Conservation (phyloP, 2,888 invertebrate genomes). For the Allygus modestus region DNA sequence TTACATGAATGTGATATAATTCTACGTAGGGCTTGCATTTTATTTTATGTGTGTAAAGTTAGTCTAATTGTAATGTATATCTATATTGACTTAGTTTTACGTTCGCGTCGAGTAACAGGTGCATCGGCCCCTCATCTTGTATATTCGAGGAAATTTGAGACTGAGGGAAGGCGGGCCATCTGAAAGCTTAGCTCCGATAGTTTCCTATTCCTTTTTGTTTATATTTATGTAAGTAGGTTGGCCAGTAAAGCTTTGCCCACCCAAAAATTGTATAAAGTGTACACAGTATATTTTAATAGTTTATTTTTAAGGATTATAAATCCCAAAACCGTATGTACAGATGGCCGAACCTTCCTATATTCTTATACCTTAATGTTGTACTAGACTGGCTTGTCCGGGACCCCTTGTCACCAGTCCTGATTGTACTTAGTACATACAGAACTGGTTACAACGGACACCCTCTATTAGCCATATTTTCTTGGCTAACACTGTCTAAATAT, state of each 20-base stretch:
- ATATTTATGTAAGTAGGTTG: constrained; percentile 63
- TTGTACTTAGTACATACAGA: constrained; percentile 30
- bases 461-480: constrained; percentile 62
- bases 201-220: constrained; percentile 64
- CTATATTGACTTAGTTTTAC: constrained; percentile 64
- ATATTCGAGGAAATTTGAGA: constrained; percentile 73
- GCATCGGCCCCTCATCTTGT: constrained; percentile 67
- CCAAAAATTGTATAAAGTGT: constrained; percentile 63
- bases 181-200: constrained; percentile 55
- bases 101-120: constrained; percentile 66
- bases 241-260: constrained; percentile 65
- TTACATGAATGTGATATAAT: constrained; percentile 76
- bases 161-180: constrained; percentile 74
- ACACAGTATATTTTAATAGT: constrained; percentile 63
- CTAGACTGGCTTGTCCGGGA: constrained; percentile 58
- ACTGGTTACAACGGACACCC: constrained; percentile 30
- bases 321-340: constrained; percentile 65
- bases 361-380: constrained; percentile 67
- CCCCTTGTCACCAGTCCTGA: constrained; percentile 3
- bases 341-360: constrained; percentile 70
- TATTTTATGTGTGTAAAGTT: constrained; percentile 69
- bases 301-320: constrained; percentile 62
- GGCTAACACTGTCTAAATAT: constrained; percentile 62
- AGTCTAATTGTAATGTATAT: constrained; percentile 66
- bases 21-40: constrained; percentile 74